Percentiles rank a stretch among this genome's conserved stretches.
Evolutionary conservation across 2,113 vertebrate genomes (phyloP).

Genomic region (Chloebia gouldiae): DNA sequence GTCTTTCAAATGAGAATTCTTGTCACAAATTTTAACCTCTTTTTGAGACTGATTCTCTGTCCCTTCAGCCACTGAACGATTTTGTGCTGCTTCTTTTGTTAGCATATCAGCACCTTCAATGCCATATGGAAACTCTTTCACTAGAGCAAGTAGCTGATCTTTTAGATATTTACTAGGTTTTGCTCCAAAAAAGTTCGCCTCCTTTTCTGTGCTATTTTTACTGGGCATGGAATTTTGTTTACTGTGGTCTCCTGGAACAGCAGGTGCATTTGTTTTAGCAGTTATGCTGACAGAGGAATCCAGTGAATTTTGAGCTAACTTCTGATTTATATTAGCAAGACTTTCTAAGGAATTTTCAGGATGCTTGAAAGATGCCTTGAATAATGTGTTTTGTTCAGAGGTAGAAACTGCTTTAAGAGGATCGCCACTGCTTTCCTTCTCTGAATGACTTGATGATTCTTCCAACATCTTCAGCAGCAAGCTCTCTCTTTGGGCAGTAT

Average conservation of each 20-base stretch:
- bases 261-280: not conserved
- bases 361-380: not conserved
- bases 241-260: not conserved
- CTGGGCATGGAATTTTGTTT: not conserved
- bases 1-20: not conserved
- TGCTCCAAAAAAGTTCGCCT: not conserved
- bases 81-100: not conserved
- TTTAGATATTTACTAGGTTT: slow-evolving; percentile 5
- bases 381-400: not conserved
- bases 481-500: not conserved
- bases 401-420: not conserved
- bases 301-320: not conserved
- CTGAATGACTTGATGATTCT: not conserved
- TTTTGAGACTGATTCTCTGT: not conserved
- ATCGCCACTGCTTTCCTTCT: not conserved
- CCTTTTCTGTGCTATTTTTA: not conserved
- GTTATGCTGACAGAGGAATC: not conserved
- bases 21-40: not conserved
- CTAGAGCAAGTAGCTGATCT: slow-evolving; percentile 73
- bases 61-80: not conserved
- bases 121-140: slow-evolving; percentile 76
- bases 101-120: slow-evolving; percentile 43
- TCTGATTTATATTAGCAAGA: not conserved
- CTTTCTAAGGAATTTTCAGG: not conserved
- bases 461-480: not conserved